These are phyloP conservation scores for Zaprionus kolodkinae DNA, from an alignment of 1,140 invertebrate species.

Conservation along the genomic window DNA sequence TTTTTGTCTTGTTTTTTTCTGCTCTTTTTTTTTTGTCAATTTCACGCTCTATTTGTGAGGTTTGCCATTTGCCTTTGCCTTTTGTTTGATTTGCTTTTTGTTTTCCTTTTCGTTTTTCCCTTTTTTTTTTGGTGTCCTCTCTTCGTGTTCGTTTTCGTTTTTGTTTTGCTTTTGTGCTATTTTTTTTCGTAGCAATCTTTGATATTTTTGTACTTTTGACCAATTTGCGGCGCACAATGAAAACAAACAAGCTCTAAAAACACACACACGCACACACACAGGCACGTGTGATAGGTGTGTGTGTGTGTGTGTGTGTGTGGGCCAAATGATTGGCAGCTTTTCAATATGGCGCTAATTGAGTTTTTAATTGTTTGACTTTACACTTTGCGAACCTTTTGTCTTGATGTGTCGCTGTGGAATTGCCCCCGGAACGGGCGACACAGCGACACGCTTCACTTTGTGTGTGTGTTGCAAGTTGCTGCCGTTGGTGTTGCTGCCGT, in stretches of 20 bases:
- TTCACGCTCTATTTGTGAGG: conserved; percentile 80
- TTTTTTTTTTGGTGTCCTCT: conserved; percentile 7
- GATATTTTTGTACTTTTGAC: conserved; percentile 83
- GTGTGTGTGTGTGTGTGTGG: conserved; percentile 22
- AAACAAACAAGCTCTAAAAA: conserved; percentile 64
- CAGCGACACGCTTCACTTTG: conserved; percentile 41
- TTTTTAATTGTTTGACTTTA: conserved; percentile 81
- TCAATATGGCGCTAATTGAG: conserved; percentile 82
- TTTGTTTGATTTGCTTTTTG: conserved; percentile 41
- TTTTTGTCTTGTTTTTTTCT: conserved; percentile 20
- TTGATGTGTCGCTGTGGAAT: conserved; percentile 42
- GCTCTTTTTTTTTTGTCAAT: conserved; percentile 68
- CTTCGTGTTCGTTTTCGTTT: conserved; percentile 23
- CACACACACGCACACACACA: conserved; percentile 24
- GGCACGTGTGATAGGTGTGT: conserved; percentile 16
- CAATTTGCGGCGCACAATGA: conserved; percentile 79
- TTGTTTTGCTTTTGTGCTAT: conserved; percentile 23
- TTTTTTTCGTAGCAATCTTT: conserved; percentile 61
- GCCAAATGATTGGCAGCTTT: conserved; percentile 78
- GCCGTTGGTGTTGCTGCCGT: background rate
- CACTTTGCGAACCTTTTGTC: conserved; percentile 61
- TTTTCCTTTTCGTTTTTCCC: conserved; percentile 9
- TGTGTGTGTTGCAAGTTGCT: conserved; percentile 11
- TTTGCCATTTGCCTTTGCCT: conserved; percentile 77
- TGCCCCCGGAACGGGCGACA: conserved; percentile 10